These are phyloP conservation scores for Pelvicachromis taeniatus DNA, from an alignment of 2,113 vertebrate species.

Conservation along the genomic window DNA sequence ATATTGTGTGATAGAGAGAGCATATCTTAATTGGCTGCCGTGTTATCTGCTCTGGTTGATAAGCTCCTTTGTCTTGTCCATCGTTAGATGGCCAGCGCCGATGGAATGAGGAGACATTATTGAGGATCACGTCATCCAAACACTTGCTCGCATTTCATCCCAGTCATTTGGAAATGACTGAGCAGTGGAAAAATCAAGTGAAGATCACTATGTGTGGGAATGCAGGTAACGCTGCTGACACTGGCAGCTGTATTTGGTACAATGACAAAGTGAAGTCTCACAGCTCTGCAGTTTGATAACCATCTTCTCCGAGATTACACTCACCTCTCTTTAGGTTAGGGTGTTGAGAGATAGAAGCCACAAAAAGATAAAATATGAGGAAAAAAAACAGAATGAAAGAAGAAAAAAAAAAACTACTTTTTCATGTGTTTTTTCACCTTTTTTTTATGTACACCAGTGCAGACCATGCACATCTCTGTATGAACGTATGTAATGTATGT, in stretches of 20 bases:
- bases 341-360: constrained; percentile 22
- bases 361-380: neutral
- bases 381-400: neutral
- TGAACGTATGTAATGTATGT: neutral
- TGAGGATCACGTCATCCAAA: constrained; percentile 1
- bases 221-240: neutral
- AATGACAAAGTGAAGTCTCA: constrained; percentile 8
- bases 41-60: constrained; percentile 53
- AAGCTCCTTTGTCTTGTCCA: constrained; percentile 62
- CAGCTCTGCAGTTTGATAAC: constrained; percentile 20
- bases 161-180: neutral
- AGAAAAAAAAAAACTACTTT: neutral
- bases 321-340: neutral
- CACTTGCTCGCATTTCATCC: constrained; percentile 1
- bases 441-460: neutral
- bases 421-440: neutral
- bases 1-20: constrained; percentile 28
- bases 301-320: constrained; percentile 31
- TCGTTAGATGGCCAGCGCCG: constrained; percentile 33
- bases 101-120: neutral
- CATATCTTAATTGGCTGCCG: constrained; percentile 62
- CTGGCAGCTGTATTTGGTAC: neutral
- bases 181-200: neutral
- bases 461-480: neutral
- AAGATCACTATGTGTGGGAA: neutral